Evolutionary conservation across 2,113 vertebrate genomes (phyloP), one percentile per base, ranked within the genome.

Genomic region (Hippocampus zosterae): DNA sequence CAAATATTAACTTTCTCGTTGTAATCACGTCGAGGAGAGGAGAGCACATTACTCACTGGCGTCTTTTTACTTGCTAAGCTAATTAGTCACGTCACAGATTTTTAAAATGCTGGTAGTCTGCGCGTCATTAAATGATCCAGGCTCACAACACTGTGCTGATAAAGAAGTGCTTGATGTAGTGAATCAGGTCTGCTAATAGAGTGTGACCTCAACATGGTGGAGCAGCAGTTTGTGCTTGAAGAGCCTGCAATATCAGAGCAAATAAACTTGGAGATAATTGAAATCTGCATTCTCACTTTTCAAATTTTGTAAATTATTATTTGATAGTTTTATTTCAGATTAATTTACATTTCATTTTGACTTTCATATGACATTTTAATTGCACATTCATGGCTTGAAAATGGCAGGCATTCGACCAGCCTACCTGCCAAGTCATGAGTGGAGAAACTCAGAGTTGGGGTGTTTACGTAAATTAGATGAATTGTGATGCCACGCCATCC

Each of bases 31-130:
- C 56, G 33, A 60, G 57, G 27, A 33, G 57, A 29, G 57, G 27
- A 3, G 15, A 60, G 57, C 57, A 60, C 57, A 60, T 60, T 18
- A 18, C 27, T 60, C 57, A 60, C 27, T 60, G 57, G 57, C 5
- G 15, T 29, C 57, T 18, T 57, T 57, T 27, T 57, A 27, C 23
- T 25, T 57, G 55, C 55, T 57, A 4, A 27, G 29, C 55, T 13
- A 57, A 60, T 60, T 60, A 33, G 57, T 60, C 57, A 33, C 57
- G 16, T 60, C 29, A 60, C 37, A 8, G 57, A 60, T 33, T 60
- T 60, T 33, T 60, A 8, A 60, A 60, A 27, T 60, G 57, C 57
- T 23, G n/a, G 21, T 23, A 55, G 19, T 33, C 15, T 27, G 27
- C 8, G 27, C 19, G 27, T 19, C 57, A 60, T 16, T 33, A 33